Base-by-base conservation (phyloP, 2,888 invertebrate species). In the Hartigia nigra region DNA sequence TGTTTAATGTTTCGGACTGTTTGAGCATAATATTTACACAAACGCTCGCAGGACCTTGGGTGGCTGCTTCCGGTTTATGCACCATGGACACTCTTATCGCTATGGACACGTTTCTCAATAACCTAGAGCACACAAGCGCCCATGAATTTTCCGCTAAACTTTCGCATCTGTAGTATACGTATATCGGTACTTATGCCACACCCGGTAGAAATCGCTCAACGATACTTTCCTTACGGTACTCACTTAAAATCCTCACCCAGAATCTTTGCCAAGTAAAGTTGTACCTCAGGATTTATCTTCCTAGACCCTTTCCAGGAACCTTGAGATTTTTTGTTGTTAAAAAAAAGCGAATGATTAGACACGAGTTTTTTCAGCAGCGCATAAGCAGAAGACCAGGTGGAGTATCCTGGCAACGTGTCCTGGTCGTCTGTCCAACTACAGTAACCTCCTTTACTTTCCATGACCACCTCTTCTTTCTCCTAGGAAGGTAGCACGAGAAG, bases 1-100 rank as follows among this genome's bases (percentile, higher is more conserved):
- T 90, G 90, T 90, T 90, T 86, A 88, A 87, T 86, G 87, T 88
- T 86, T 87, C 86, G 87, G 80, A 86, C 87, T 87, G 87, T 88
- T 90, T 88, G 85, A 87, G 84, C 84, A 87, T 88, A 89, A 90
- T 89, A 88, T 90, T 90, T 90, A 87, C 86, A 80, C 81, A 84
- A 79, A 77, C 81, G 79, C 78, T 76, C 82, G 81, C 82, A 80
- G 81, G 82, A 84, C 82, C 81, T 82, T 81, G 80, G 79, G 74
- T 39, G 72, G 82, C 79, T 81, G 84, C 86, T 86, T 88, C 88
- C 86, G 86, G 86, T 85, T 86, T 82, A 81, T 74, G 79, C 79
- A 69, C 32, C 78, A 55, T 55, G 76, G 74, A 74, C 82, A 77
- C 79, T 81, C 86, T 84, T 84, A 87, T 86, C 85, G 82, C 74